Evolutionary conservation across 2,113 vertebrate species (phyloP), one percentile per base, ranked within the genome.

Genomic region (Amblyornis subalaris): DNA sequence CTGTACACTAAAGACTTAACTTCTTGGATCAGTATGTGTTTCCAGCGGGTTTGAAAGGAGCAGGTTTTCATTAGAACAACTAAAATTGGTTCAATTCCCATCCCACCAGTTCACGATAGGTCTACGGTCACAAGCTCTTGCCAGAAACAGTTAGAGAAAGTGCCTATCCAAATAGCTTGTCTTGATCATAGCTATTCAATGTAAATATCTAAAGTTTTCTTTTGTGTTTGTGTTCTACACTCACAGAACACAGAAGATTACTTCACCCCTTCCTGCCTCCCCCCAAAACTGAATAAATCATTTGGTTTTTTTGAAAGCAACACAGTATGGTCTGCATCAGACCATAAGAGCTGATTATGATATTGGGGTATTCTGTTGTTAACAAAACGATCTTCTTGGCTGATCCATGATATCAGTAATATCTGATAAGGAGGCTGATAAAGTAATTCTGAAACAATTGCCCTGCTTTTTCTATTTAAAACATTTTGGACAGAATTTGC

Each of bases 261-360:
- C 15, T 83, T 86, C 2, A 3, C 1, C 3, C 2, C 2, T 53
- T 12, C 3, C 7, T 4, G 0, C 3, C 8, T 40, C 10, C 5
- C 9, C 10, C 2, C 2, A 10, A 33, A 81, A 62, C 15, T 1
- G 4, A 20, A 51, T 4, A 67, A 67, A 72, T 29, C 1, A 8
- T 48, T 73, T 48, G 20, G 4, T 8, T 12, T 51, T 36, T 78
- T 66, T 40, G 44, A 71, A 70, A 62, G 24, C 10, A 62, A 26
- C 5, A 31, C n/a, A 18, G 5, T 65, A 23, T 58, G 10, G 6
- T 16, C n/a, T 74, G 11, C 11, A 12, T 33, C 26, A 70, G 57
- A 75, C 5, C 8, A 4, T 54, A 33, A 29, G 7, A 40, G 7
- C 14, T 61, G 31, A 31, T 29, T 19, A 45, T 47, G 26, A 24